phyloP scores from a whole-genome alignment of 2,888 invertebrate species.

The Cryptus armator region DNA sequence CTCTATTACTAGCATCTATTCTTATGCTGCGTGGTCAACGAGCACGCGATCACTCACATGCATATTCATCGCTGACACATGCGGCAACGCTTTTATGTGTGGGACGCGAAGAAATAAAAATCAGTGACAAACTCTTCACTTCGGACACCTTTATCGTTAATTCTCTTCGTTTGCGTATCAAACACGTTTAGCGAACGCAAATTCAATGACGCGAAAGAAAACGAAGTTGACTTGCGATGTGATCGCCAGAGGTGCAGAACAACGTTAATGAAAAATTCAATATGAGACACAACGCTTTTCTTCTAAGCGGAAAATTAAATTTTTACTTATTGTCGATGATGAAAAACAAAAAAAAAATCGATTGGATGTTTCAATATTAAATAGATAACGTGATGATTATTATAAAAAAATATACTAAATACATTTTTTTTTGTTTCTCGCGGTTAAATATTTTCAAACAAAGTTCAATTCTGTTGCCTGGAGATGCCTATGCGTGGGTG shows the following conservation, averaged over 20 bases:
- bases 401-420: no score
- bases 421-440: no score
- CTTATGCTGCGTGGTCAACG: constrained; percentile 74
- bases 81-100: constrained; percentile 19
- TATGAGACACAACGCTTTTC: no score
- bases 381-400: not conserved
- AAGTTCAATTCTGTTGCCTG: not conserved
- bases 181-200: not conserved
- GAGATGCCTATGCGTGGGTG: constrained; percentile 13
- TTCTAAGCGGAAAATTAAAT: no score
- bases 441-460: not conserved
- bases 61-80: constrained; percentile 46
- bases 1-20: constrained; percentile 81
- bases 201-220: no score
- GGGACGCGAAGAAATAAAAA: not conserved
- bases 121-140: not conserved
- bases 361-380: not conserved
- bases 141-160: not conserved
- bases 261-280: no score
- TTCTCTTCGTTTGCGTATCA: not conserved
- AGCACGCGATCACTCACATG: constrained; percentile 73
- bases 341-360: not conserved
- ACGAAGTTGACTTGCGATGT: no score
- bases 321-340: no score
- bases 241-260: no score